Conservation (phyloP, 2,113 vertebrate genomes). For the Phaetusa simplex region DNA sequence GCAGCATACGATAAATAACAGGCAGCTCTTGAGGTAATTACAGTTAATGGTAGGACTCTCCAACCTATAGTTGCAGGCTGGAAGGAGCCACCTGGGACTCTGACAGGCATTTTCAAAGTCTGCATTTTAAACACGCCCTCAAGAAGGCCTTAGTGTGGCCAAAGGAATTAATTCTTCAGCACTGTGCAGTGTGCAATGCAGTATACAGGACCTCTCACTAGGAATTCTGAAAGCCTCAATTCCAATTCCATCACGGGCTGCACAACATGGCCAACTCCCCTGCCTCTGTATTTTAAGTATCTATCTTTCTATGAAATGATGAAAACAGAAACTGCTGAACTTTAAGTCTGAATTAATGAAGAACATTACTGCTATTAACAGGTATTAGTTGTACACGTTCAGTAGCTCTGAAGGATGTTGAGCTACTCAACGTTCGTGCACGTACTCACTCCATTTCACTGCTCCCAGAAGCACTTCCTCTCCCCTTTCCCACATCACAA, state of each 20-base stretch:
- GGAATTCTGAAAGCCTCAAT: not conserved
- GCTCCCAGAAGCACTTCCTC: not conserved
- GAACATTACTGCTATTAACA: not conserved
- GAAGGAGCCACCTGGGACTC: not conserved
- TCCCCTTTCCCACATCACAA: not conserved
- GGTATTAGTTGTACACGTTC: rapidly evolving
- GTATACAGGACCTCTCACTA: not conserved
- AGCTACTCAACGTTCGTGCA: not conserved
- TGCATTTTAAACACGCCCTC: not conserved
- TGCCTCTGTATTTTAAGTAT: not conserved
- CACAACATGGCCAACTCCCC: not conserved
- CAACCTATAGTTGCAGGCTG: not conserved
- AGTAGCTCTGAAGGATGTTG: not conserved
- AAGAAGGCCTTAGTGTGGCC: not conserved
- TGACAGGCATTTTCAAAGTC: not conserved
- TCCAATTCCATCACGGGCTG: not conserved
- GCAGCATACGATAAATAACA: not conserved
- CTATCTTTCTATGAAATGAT: not conserved
- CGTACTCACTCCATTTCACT: not conserved
- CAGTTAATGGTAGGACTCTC: not conserved
- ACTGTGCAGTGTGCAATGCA: not conserved
- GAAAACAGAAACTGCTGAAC: not conserved
- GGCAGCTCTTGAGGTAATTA: not conserved
- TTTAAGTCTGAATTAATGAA: not conserved
- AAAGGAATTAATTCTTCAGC: not conserved